Conservation (phyloP, 1,140 invertebrate species). For the Geopemphigus sp. region DNA sequence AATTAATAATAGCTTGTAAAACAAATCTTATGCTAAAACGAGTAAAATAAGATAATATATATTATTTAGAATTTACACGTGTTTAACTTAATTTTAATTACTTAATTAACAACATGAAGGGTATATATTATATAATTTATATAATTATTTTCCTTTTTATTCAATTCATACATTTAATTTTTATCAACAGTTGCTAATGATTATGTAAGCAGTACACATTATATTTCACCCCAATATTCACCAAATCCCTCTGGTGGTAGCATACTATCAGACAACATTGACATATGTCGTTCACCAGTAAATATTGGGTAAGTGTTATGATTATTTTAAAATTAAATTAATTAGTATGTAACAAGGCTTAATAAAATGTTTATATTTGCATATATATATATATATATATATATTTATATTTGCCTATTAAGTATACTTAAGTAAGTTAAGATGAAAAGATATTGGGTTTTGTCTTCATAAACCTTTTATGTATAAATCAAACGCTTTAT, state of each 20-base stretch:
- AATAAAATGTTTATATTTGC: neutral
- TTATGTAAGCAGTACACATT: conserved; percentile 40
- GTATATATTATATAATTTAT: neutral
- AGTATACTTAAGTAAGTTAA: neutral
- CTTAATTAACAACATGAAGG: neutral
- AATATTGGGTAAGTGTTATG: conserved; percentile 78
- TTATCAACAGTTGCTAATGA: conserved; percentile 33
- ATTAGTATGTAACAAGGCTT: neutral
- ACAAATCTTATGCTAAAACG: too few species aligned
- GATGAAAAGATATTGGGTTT: neutral
- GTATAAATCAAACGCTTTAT: neutral
- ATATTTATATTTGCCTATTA: too few species aligned
- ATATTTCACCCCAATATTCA: conserved; percentile 51
- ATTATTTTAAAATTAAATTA: neutral
- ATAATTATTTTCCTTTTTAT: neutral
- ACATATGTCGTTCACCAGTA: conserved; percentile 74
- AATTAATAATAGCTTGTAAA: too few species aligned
- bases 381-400: too few species aligned
- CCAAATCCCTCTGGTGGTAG: conserved; percentile 58
- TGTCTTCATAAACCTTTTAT: conserved; percentile 1
- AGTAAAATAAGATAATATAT: too few species aligned
- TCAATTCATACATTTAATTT: neutral
- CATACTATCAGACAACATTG: conserved; percentile 79
- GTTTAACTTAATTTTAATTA: too few species aligned
- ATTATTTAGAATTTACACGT: too few species aligned